Evolutionary conservation across 2,113 vertebrate genomes (phyloP).

Genomic region (Ciconia maguari): DNA sequence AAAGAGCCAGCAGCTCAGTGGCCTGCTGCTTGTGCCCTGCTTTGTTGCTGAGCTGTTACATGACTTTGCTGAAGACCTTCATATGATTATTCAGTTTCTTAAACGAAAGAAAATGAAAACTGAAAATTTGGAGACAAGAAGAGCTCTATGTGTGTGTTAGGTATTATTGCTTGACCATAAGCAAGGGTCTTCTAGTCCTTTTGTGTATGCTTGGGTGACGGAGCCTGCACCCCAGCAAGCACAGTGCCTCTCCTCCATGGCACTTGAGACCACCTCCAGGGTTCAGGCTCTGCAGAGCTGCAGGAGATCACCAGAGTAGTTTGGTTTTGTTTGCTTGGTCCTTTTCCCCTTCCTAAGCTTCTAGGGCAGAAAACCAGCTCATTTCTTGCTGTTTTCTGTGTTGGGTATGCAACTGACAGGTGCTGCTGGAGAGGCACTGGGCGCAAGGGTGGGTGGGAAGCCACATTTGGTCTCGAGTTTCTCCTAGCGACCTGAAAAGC

Average conservation of each 20-base stretch:
- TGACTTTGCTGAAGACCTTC: neutral
- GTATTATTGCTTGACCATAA: neutral
- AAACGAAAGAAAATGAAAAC: neutral
- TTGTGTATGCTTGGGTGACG: rapidly evolving
- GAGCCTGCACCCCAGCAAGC: neutral
- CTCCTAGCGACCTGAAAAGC: neutral
- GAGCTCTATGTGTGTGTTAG: neutral
- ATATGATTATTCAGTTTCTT: neutral
- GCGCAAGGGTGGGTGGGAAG: rapidly evolving
- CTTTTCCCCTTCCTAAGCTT: neutral
- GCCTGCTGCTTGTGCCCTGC: neutral
- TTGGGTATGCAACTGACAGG: rapidly evolving
- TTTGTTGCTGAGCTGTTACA: neutral
- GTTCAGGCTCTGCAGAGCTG: neutral
- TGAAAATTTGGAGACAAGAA: neutral
- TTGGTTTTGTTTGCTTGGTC: neutral
- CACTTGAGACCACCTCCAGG: neutral
- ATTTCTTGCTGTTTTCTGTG: neutral
- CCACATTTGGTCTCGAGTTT: rapidly evolving
- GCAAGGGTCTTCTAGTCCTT: neutral
- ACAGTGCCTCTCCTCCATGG: neutral
- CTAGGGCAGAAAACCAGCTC: neutral
- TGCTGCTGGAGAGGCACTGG: rapidly evolving
- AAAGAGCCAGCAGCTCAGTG: neutral
- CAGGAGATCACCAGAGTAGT: neutral